Percentiles rank a stretch among this genome's conserved stretches.
These are phyloP conservation scores for Nycticebus coucang DNA, from an alignment of 2,113 vertebrate species.

Conservation along the genomic window DNA sequence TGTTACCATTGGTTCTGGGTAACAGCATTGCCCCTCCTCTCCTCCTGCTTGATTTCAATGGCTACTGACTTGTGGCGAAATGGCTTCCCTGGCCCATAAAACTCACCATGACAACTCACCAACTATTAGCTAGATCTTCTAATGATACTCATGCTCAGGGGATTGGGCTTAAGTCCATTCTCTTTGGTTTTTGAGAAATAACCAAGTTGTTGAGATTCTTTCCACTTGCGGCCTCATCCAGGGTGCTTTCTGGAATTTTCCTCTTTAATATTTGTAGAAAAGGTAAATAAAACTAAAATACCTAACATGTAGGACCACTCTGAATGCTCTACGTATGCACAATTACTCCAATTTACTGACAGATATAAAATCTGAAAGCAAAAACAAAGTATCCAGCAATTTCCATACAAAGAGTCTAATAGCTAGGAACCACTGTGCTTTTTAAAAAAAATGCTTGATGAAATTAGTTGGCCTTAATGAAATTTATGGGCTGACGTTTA, in stretches of 20 bases:
- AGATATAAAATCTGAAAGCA: constrained; percentile 32
- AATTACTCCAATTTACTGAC: not conserved
- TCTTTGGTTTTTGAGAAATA: not conserved
- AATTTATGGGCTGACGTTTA: constrained; percentile 47
- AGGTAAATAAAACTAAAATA: constrained; percentile 21
- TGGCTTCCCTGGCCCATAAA: not conserved
- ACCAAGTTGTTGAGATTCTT: not conserved
- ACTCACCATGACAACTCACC: not conserved
- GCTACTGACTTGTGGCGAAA: not conserved
- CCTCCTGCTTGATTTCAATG: too few relatives aligned
- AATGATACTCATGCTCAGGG: not conserved
- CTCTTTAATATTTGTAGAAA: constrained; percentile 13
- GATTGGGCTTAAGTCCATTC: not conserved
- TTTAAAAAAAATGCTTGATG: constrained; percentile 18
- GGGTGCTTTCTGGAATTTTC: not conserved
- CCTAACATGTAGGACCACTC: not conserved
- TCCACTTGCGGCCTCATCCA: not conserved
- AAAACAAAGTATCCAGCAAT: constrained; percentile 26
- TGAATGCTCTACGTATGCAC: not conserved
- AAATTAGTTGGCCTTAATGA: constrained; percentile 39
- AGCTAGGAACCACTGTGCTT: not conserved
- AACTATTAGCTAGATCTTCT: not conserved
- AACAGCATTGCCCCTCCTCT: too few relatives aligned
- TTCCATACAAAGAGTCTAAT: constrained; percentile 65
- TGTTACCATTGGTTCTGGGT: not conserved